These are phyloP conservation scores for Dicrurus megarhynchus DNA, from an alignment of 2,113 vertebrate genomes.

Conservation along the genomic window DNA sequence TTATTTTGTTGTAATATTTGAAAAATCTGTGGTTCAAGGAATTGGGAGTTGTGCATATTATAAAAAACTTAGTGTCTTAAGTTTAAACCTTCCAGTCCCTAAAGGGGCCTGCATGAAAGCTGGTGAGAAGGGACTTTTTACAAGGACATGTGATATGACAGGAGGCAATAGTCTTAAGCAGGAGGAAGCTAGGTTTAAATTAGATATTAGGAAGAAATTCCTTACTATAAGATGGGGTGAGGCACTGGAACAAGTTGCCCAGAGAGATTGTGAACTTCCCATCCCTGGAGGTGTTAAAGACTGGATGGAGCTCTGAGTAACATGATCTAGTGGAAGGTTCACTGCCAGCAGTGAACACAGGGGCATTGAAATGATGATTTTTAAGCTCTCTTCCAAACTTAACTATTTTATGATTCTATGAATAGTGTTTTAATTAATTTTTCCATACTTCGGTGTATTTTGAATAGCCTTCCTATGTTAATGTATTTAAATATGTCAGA, in stretches of 20 bases:
- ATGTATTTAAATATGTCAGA: not conserved
- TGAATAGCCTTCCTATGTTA: not conserved
- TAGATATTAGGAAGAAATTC: not conserved
- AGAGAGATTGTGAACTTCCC: not conserved
- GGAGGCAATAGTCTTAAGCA: not conserved
- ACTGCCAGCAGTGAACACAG: not conserved
- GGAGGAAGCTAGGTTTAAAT: not conserved
- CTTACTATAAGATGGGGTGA: not conserved
- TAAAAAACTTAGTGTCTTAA: not conserved
- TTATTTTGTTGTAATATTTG: not conserved
- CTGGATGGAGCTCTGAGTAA: not conserved
- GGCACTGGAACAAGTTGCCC: not conserved
- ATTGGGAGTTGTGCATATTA: not conserved
- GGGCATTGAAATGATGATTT: not conserved
- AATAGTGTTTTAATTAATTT: not conserved
- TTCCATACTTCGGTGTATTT: accelerated
- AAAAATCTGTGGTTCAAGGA: not conserved
- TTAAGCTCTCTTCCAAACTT: not conserved
- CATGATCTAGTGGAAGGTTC: not conserved
- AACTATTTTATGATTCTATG: not conserved
- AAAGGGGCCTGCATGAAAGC: not conserved
- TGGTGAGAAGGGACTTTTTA: not conserved
- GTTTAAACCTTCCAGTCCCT: not conserved
- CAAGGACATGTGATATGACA: no score
- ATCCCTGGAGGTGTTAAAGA: not conserved